Percentiles rank a stretch among this genome's conserved stretches.
phyloP scores from a whole-genome alignment of 2,113 vertebrate genomes.

The Thalassarche chlororhynchos region DNA sequence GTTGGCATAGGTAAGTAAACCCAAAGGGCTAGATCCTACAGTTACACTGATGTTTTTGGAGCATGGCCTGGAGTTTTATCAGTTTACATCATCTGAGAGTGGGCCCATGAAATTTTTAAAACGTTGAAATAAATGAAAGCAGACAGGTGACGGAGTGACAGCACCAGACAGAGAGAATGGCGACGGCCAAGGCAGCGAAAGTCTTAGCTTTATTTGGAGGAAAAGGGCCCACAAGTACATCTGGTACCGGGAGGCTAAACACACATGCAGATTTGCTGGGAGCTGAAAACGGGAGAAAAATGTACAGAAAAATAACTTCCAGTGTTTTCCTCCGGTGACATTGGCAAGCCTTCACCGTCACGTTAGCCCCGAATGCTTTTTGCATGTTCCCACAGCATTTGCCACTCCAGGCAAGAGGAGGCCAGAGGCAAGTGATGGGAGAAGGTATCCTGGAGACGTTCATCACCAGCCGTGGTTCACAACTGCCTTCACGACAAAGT shows the following conservation, averaged over 20 bases:
- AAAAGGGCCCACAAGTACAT: not conserved
- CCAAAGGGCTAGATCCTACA: not conserved
- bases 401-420: not conserved
- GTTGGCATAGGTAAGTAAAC: not conserved
- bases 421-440: not conserved
- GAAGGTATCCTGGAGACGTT: accelerated
- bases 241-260: not conserved
- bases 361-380: accelerated
- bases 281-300: not conserved
- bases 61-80: not conserved
- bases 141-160: slow-evolving; percentile 17
- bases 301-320: not conserved
- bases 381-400: not conserved
- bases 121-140: not conserved
- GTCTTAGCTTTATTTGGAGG: slow-evolving; percentile 12
- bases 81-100: not conserved
- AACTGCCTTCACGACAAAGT: not conserved
- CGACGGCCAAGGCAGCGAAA: not conserved
- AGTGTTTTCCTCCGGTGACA: not conserved
- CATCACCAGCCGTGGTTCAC: not conserved
- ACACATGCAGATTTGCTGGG: not conserved
- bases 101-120: not conserved
- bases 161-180: not conserved
- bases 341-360: not conserved
- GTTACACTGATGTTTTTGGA: slow-evolving; percentile 30